These are phyloP conservation scores for Platerodrilus igneus DNA, from an alignment of 2,888 invertebrate species.

Conservation along the genomic window DNA sequence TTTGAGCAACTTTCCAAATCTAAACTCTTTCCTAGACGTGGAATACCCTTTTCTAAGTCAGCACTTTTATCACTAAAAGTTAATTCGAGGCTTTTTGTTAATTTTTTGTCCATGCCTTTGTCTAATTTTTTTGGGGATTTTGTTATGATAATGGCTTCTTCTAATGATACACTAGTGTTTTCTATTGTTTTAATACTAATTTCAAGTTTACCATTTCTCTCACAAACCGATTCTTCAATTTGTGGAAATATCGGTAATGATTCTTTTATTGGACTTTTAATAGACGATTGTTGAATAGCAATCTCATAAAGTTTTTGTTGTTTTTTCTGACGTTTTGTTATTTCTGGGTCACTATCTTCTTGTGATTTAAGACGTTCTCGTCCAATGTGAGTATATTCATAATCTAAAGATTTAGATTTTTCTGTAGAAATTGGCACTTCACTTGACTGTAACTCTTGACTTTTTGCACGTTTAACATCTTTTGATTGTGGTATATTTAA, in stretches of 20 bases:
- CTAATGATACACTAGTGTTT: slow-evolving; percentile 45
- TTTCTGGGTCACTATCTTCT: slow-evolving; percentile 68
- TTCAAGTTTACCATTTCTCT: slow-evolving; percentile 69
- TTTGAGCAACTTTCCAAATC: slow-evolving; percentile 44
- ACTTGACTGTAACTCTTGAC: slow-evolving; percentile 57
- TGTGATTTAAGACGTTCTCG: slow-evolving; percentile 68
- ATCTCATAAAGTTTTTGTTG: slow-evolving; percentile 73
- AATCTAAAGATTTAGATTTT: slow-evolving; percentile 64
- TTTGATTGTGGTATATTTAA: slow-evolving; percentile 36
- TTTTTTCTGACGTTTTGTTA: slow-evolving; percentile 67
- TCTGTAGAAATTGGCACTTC: slow-evolving; percentile 56
- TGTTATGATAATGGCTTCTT: slow-evolving; percentile 71
- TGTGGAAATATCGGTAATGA: slow-evolving; percentile 66
- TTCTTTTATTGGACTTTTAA: slow-evolving; percentile 70
- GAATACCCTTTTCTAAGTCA: slow-evolving; percentile 38
- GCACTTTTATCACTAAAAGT: slow-evolving; percentile 48
- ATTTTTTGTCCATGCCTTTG: slow-evolving; percentile 47
- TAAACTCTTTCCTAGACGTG: slow-evolving; percentile 46
- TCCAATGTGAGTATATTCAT: slow-evolving; percentile 54
- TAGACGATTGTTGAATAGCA: slow-evolving; percentile 68
- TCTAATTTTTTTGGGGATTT: slow-evolving; percentile 70
- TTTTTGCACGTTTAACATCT: slow-evolving; percentile 54
- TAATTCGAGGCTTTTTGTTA: slow-evolving; percentile 63
- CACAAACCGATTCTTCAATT: slow-evolving; percentile 68
- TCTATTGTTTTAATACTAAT: slow-evolving; percentile 63